Conservation (phyloP, 2,888 invertebrate genomes). For the Allacma fusca region DNA sequence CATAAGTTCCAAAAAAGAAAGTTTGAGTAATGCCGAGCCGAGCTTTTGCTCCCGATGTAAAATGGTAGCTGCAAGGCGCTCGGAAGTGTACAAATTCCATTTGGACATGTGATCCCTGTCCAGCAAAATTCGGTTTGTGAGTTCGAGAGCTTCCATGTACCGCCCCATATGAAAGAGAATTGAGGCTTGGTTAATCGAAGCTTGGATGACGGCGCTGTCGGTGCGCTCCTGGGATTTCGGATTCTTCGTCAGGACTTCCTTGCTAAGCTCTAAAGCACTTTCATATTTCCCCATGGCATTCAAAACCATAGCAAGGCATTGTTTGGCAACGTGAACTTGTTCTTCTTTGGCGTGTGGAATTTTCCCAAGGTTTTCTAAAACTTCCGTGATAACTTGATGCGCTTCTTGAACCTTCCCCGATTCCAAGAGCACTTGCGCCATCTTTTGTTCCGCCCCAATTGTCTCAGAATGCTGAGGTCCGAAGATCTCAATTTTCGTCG, state of each 20-base stretch:
- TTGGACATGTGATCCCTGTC: not conserved
- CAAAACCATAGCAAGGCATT: not conserved
- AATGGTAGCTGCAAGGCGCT: not conserved
- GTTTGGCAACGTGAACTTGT: not conserved
- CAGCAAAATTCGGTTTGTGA: not conserved
- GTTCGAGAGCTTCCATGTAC: not conserved
- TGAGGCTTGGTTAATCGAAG: not conserved
- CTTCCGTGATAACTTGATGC: not conserved
- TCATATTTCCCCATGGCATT: not conserved
- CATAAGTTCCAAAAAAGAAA: not conserved
- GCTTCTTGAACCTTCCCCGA: not conserved
- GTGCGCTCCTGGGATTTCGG: not conserved
- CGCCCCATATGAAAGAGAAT: not conserved
- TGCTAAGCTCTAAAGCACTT: not conserved
- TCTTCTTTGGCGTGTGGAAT: not conserved
- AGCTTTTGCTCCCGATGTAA: not conserved
- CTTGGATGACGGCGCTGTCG: not conserved
- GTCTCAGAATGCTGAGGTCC: not conserved
- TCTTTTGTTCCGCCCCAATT: not conserved
- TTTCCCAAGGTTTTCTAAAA: not conserved
- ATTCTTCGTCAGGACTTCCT: not conserved
- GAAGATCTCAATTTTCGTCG: not conserved
- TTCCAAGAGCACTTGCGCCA: not conserved
- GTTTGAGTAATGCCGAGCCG: not conserved
- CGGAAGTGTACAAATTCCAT: not conserved